These are phyloP conservation scores for Catharus ustulatus DNA, from an alignment of 2,797 vertebrate species.

Conservation along the genomic window DNA sequence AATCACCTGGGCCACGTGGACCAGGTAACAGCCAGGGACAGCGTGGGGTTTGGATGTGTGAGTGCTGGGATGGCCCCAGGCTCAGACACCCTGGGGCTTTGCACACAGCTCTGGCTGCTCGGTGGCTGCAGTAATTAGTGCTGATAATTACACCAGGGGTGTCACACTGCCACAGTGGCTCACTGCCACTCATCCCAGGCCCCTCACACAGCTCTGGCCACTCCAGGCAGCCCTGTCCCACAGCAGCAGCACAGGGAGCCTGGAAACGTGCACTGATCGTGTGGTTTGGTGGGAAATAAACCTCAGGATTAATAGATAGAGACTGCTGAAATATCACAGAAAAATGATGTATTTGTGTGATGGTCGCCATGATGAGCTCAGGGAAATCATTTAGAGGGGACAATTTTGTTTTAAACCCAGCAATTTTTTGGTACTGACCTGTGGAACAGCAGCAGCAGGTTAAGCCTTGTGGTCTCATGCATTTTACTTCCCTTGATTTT, in stretches of 20 bases:
- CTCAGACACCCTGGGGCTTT: fast-evolving
- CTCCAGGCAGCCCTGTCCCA: not conserved
- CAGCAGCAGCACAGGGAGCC: fast-evolving
- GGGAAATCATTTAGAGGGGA: not conserved
- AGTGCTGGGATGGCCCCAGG: not conserved
- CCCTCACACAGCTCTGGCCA: fast-evolving
- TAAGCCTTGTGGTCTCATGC: fast-evolving
- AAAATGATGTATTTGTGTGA: fast-evolving
- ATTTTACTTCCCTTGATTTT: not conserved
- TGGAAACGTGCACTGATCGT: fast-evolving
- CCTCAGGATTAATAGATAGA: not conserved
- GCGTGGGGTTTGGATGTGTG: fast-evolving
- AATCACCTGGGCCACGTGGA: slow-evolving; percentile 98
- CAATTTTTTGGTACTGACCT: not conserved
- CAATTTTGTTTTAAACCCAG: not conserved
- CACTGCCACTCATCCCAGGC: fast-evolving
- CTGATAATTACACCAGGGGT: not conserved
- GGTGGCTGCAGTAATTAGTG: not conserved
- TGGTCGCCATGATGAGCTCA: not conserved
- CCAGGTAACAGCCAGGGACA: slow-evolving; percentile 79
- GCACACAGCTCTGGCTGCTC: not conserved
- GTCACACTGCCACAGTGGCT: not conserved
- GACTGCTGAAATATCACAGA: not conserved
- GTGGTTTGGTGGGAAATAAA: not conserved
- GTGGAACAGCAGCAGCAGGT: not conserved